Base-by-base conservation (phyloP, 2,113 vertebrate genomes). In the Seriola aureovittata region DNA sequence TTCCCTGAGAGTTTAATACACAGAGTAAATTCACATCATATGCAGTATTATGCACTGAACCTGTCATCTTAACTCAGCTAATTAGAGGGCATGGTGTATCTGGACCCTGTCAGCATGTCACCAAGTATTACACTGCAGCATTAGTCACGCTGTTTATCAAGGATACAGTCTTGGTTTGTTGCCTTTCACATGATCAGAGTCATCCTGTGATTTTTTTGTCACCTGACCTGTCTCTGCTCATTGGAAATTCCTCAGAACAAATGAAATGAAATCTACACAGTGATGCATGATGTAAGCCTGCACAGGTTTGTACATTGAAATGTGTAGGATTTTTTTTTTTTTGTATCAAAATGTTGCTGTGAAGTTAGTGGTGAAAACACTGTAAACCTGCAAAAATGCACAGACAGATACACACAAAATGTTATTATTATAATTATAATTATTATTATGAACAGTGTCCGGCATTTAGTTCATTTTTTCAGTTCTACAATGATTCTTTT, bases 31-130 rank as follows among this genome's bases (percentile, higher is more conserved):
- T 71, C 78, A 71, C 76, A 69, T 84, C 48, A 73, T 81, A 72
- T 78, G 84, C 80, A 87, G 85, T 71, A 77, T 86, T 81, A 89
- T 78, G 82, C 80, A 77, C 81, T 59, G 48, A 71, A 85, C 74
- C 76, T 86, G 88, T 86, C 88, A 85, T 88, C 74, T 85, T 79
- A 76, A 65, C 82, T 91, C 80, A 80, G 65, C 88, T 86, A 89
- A 88, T 86, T 88, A 88, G 65, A 80, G 79, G 72, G 81, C 57
- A 82, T 71, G 44, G 63, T 91, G 68, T 83, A 71, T 89, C 59
- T 85, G 81, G 89, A 89, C 66, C 44, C 71, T 68, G 72, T 85
- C 80, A 84, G 74, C 86, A 88, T 83, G 85, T 91, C 88, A 83
- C 66, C 71, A 52, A 32, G 48, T 68, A 79, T 91, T 84, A 81